A percentile compares a stretch with the other conserved stretches of the same genome.
phyloP scores from a whole-genome alignment of 2,888 invertebrate genomes.

The Patella pellucida region DNA sequence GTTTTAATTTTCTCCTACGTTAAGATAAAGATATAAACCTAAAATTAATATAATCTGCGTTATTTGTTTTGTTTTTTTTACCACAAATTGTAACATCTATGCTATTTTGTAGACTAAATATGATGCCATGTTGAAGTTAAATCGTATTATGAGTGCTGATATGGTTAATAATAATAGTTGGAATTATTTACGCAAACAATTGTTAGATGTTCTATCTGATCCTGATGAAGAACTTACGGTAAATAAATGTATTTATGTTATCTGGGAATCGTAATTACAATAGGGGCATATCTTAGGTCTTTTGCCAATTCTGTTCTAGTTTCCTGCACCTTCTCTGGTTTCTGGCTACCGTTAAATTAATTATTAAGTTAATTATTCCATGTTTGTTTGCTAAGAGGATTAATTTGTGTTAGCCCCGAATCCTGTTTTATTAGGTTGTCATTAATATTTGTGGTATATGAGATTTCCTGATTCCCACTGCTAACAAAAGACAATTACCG shows the following conservation, averaged over 20 bases:
- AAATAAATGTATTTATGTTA: slow-evolving; percentile 20
- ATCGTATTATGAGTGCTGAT: slow-evolving; percentile 62
- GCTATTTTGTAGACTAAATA: slow-evolving; percentile 40
- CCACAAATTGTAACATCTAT: too few species aligned
- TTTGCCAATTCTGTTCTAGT: too few species aligned
- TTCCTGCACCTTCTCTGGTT: too few species aligned
- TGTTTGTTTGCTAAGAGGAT: too few species aligned
- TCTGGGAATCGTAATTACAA: too few species aligned
- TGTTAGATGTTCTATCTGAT: slow-evolving; percentile 66
- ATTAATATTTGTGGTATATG: neutral
- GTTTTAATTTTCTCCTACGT: too few species aligned
- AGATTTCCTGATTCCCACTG: neutral
- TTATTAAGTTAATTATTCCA: too few species aligned
- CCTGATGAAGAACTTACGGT: slow-evolving; percentile 65
- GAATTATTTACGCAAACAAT: slow-evolving; percentile 55
- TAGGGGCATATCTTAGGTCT: too few species aligned
- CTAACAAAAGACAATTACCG: neutral
- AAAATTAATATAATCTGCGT: too few species aligned
- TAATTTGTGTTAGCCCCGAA: neutral
- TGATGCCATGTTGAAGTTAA: slow-evolving; percentile 64
- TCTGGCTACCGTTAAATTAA: too few species aligned
- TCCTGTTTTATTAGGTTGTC: slow-evolving; percentile 5
- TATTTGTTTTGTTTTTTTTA: too few species aligned
- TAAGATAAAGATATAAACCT: too few species aligned
- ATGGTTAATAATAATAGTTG: slow-evolving; percentile 65